Evolutionary conservation across 1,140 invertebrate species (phyloP).

Genomic region (Colletes gigas): DNA sequence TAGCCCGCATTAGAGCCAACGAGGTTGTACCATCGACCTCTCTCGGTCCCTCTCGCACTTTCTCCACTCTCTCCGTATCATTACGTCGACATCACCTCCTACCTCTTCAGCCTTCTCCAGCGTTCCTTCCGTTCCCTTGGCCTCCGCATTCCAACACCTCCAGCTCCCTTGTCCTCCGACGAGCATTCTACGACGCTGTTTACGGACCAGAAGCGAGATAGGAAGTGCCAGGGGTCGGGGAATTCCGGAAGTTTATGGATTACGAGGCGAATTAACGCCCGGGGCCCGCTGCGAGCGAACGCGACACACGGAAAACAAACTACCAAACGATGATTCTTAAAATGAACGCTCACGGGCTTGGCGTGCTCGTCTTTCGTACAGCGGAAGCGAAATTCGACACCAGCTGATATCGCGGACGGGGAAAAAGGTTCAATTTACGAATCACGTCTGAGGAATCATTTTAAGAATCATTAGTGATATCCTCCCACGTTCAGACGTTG

Average conservation of each 20-base stretch:
- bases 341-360: too few relatives aligned
- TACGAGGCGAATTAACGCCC: slow-evolving; percentile 64
- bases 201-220: slow-evolving; percentile 54
- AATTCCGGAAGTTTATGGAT: slow-evolving; percentile 62
- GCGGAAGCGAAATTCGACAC: too few relatives aligned
- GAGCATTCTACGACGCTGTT: slow-evolving; percentile 62
- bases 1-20: slow-evolving; percentile 78
- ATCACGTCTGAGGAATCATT: too few relatives aligned
- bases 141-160: slow-evolving; percentile 14
- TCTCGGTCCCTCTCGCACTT: slow-evolving; percentile 35
- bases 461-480: too few relatives aligned
- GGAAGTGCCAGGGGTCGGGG: slow-evolving; percentile 11
- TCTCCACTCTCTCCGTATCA: slow-evolving; percentile 45
- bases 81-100: slow-evolving; percentile 43
- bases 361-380: too few relatives aligned
- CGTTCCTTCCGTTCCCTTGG: slow-evolving; percentile 1
- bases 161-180: slow-evolving; percentile 32
- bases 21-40: slow-evolving; percentile 69
- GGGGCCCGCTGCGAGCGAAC: neutral
- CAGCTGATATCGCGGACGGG: too few relatives aligned
- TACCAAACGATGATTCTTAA: neutral
- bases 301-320: slow-evolving; percentile 18
- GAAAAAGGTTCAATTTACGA: too few relatives aligned
- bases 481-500: too few relatives aligned
- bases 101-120: slow-evolving; percentile 28